Base-by-base conservation (phyloP, 2,888 invertebrate species). In the Xanthostigma xanthostigma region DNA sequence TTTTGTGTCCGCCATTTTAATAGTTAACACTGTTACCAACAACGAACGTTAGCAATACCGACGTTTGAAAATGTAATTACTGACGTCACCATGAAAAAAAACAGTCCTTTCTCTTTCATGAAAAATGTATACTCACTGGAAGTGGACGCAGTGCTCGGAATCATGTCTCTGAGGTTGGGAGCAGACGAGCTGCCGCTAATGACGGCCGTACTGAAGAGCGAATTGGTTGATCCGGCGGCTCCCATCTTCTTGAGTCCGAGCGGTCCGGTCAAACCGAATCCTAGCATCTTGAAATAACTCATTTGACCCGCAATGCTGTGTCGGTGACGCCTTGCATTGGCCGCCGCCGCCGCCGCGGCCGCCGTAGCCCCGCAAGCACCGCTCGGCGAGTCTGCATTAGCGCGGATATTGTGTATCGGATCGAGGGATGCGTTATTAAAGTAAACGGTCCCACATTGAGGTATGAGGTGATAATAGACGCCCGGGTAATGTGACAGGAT, bases 221-320 rank as follows among this genome's bases (percentile, higher is more conserved):
- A 88, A 67, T 85, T 89, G 56, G 85, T 78, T 57, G 74, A 80
- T 59, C 81, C 81, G 65, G 67, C 74, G 61, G 73, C 71, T 57
- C 77, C 70, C 60, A 74, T 70, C 66, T 78, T 79, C 71, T 79
- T 79, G 59, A 63, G 62, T 51, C 63, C 63, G 50, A 64, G 56
- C 37, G 68, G 62, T 63, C 76, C 76, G 62, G 76, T 77, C 63
- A 76, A 75, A 63, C 76, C 80, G 71, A 87, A 82, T 63, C 85
- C 85, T 74, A 87, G 78, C 80, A 87, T 81, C 81, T 86, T 86
- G 78, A 84, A 85, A 79, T 87, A 87, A 79, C 82, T 87, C 84
- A 88, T 85, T 82, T 90, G 90, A 75, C 89, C 89, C 75, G 88
- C 87, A 79, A 91, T 87, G 79, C 90, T 90, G 86, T 91, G 90